Percentiles rank a stretch among this genome's conserved stretches.
phyloP scores from a whole-genome alignment of 2,797 vertebrate genomes.

The Eupleurogrammus muticus region DNA sequence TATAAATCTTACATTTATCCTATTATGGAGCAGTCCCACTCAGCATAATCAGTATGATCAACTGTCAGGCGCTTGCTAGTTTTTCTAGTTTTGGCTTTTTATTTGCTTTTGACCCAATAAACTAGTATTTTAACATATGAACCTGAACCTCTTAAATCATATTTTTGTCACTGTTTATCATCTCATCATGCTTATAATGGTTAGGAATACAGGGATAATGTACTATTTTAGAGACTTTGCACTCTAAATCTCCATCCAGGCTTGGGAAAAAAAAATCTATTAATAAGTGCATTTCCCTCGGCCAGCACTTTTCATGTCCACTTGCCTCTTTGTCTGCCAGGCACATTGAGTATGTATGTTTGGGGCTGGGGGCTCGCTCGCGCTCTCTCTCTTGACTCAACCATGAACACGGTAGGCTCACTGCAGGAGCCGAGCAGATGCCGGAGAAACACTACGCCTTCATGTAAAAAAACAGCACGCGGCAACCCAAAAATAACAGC shows the following conservation, averaged over 20 bases:
- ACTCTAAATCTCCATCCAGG: constrained; percentile 33
- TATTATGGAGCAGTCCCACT: background rate
- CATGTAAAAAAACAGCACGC: constrained; percentile 34
- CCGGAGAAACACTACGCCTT: constrained; percentile 14
- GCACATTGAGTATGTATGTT: constrained; percentile 27
- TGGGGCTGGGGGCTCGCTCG: constrained; percentile 33
- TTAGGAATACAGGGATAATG: constrained; percentile 23
- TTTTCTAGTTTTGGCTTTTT: background rate
- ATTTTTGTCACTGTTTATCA: constrained; percentile 14
- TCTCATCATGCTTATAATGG: constrained; percentile 4
- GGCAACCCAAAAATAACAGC: constrained; percentile 64
- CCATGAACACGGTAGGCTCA: constrained; percentile 26
- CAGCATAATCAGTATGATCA: background rate
- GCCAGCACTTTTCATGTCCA: constrained; percentile 44
- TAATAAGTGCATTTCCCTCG: constrained; percentile 35
- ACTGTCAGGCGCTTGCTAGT: background rate
- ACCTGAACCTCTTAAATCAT: background rate
- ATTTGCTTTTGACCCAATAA: constrained; percentile 4
- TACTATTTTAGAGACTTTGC: constrained; percentile 32
- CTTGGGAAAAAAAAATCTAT: constrained; percentile 42
- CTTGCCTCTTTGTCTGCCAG: constrained; percentile 23
- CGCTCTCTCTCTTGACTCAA: constrained; percentile 42
- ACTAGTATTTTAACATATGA: background rate
- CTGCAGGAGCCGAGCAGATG: constrained; percentile 53
- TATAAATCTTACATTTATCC: background rate